Conservation (phyloP, 2,113 vertebrate genomes). For the Tachysurus vachellii region DNA sequence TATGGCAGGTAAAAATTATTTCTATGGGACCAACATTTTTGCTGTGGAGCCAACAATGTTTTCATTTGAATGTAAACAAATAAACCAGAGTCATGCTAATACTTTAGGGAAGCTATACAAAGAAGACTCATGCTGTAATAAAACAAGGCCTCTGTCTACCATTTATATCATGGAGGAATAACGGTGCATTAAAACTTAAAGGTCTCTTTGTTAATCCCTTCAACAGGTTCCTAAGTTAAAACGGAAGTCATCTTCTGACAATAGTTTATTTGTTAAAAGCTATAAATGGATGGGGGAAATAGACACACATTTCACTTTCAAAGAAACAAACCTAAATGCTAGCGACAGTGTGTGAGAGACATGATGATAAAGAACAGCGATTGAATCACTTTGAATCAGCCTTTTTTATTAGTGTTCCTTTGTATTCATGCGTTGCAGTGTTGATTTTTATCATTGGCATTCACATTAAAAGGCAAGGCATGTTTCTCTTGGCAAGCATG, state of each 20-base stretch:
- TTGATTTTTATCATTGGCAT: slow-evolving; percentile 65
- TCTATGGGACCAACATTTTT: background rate
- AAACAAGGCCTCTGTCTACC: slow-evolving; percentile 41
- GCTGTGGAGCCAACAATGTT: background rate
- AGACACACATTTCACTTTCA: slow-evolving; percentile 39
- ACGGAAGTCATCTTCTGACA: slow-evolving; percentile 46
- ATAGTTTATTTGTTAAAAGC: slow-evolving; percentile 46
- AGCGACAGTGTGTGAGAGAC: slow-evolving; percentile 37
- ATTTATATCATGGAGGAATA: background rate
- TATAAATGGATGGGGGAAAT: slow-evolving; percentile 7
- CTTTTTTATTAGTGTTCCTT: slow-evolving; percentile 66
- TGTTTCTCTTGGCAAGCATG: slow-evolving; percentile 61
- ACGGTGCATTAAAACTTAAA: background rate
- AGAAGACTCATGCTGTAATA: slow-evolving; percentile 9
- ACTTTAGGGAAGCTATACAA: slow-evolving; percentile 9
- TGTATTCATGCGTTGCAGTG: slow-evolving; percentile 62
- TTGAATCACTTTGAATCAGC: slow-evolving; percentile 55
- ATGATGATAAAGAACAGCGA: slow-evolving; percentile 58
- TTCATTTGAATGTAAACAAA: slow-evolving; percentile 56
- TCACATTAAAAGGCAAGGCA: slow-evolving; percentile 65
- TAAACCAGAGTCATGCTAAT: background rate
- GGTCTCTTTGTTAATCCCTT: slow-evolving; percentile 37
- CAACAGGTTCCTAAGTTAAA: slow-evolving; percentile 41
- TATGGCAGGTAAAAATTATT: background rate
- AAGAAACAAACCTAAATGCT: slow-evolving; percentile 37